These are phyloP conservation scores for Ataeniobius toweri DNA, from an alignment of 2,797 vertebrate species.

Conservation along the genomic window DNA sequence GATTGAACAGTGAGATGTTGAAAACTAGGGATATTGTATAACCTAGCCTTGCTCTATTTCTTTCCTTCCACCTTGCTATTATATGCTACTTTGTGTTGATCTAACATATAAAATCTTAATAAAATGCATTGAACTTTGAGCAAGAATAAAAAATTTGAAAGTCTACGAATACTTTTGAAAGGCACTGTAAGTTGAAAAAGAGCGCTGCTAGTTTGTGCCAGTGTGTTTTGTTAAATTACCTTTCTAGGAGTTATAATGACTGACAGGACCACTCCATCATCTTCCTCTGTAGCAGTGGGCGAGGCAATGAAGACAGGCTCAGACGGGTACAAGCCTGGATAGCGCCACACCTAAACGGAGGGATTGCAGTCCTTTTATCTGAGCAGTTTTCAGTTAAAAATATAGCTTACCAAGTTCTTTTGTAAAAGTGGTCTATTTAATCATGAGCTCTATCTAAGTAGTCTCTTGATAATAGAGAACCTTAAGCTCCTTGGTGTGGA, in stretches of 20 bases:
- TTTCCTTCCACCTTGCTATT: too few relatives aligned
- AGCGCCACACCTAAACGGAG: constrained; percentile 85
- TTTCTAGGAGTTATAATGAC: constrained; percentile 87
- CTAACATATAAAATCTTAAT: not conserved
- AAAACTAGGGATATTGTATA: not conserved
- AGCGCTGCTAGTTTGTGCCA: not conserved
- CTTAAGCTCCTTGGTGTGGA: constrained; percentile 88
- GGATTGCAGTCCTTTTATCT: constrained; percentile 48
- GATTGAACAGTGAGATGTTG: not conserved
- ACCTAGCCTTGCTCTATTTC: not conserved
- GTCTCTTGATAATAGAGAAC: constrained; percentile 72
- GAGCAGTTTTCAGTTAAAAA: constrained; percentile 54
- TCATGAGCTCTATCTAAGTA: constrained; percentile 24
- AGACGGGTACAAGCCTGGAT: constrained; percentile 90
- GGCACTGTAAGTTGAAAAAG: not conserved
- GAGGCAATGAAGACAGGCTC: constrained; percentile 93
- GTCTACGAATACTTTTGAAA: constrained; percentile 10
- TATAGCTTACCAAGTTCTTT: constrained; percentile 21
- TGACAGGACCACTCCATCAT: constrained; percentile 90
- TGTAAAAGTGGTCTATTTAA: constrained; percentile 28
- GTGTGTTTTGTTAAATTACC: constrained; percentile 69
- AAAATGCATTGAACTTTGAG: not conserved
- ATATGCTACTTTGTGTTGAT: not conserved
- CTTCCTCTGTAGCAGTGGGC: constrained; percentile 85
- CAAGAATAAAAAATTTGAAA: not conserved